These are phyloP conservation scores for Meandrina meandrites DNA, from an alignment of 92 coral and sea anemone genomes.

Conservation along the genomic window DNA sequence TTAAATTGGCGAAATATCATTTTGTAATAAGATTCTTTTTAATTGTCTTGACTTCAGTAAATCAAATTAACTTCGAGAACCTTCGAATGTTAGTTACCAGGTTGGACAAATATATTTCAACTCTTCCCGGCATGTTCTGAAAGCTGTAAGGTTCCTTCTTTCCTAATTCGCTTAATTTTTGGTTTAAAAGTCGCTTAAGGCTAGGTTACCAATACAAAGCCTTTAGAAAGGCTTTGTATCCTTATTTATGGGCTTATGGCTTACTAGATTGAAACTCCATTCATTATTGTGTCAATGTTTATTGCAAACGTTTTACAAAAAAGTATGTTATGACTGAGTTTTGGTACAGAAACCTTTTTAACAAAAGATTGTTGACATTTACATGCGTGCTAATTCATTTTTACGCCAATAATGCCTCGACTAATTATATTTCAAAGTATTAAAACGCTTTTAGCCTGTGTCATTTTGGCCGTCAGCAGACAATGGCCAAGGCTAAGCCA, in stretches of 20 bases:
- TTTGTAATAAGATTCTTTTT: no score
- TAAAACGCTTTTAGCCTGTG: constrained; percentile 1
- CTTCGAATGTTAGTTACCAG: background rate
- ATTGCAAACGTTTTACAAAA: background rate
- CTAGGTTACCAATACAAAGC: no score
- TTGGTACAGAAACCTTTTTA: background rate
- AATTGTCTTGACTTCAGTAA: no score
- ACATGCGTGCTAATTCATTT: background rate
- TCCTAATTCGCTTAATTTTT: no score
- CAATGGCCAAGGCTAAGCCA: constrained; percentile 8
- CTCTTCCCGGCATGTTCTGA: no score
- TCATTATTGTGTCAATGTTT: background rate
- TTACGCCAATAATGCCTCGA: background rate
- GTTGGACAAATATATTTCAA: background rate
- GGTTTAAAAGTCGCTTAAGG: background rate
- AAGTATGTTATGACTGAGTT: background rate
- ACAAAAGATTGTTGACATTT: constrained; percentile 7
- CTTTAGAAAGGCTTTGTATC: background rate
- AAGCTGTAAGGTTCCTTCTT: no score
- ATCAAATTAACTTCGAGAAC: no score
- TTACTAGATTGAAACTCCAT: background rate
- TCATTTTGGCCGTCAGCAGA: background rate
- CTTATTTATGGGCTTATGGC: background rate
- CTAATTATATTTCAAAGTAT: constrained; percentile 16
- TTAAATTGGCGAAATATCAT: no score